Base-by-base conservation (phyloP, 2,797 vertebrate species). In the Ataeniobius toweri region DNA sequence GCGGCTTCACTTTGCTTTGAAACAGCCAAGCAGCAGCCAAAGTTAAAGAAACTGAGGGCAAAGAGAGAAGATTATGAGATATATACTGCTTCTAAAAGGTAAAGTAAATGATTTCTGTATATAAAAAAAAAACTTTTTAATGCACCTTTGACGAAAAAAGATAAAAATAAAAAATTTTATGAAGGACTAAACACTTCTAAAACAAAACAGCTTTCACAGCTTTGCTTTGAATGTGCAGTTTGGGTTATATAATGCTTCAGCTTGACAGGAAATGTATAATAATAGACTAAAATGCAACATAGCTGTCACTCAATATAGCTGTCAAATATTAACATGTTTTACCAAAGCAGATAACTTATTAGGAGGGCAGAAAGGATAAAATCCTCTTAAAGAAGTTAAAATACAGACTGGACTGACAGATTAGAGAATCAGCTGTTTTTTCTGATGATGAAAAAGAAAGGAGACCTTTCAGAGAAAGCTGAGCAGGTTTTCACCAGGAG, bases 1-100 rank as follows among this genome's bases (percentile, higher is more conserved):
- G 61, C 75, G 61, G 5, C 6, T 80, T 90, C 78, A 79, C 82
- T 85, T 59, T 68, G 80, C 76, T 80, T 77, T 82, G 67, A 81
- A 76, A 55, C 76, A 70, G 71, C 75, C 1, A 10, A 74, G 73
- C 31, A 71, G 63, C 51, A 69, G 73, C 72, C 76, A 75, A 79
- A 85, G 79, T 79, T 82, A 69, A 78, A 39, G 50, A 78, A 9
- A 72, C 46, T 59, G 67, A 79, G 69, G 44, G 61, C 5, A 79
- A 59, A 51, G 53, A 74, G 39, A 80, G 70, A 18, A 76, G n/a
- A 31, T 39, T 9, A 41, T 90, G 61, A 77, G 14, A 63, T 69
- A 36, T 41, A 71, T 31, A 2, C 13, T 12, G 16, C 16, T 48
- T 81, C 8, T 20, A 28, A 48, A 36, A 36, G 36, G 39, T 18